Evolutionary conservation across 2,888 invertebrate species (phyloP), one percentile per base, ranked within the genome.

Genomic region (Encarsia formosa): DNA sequence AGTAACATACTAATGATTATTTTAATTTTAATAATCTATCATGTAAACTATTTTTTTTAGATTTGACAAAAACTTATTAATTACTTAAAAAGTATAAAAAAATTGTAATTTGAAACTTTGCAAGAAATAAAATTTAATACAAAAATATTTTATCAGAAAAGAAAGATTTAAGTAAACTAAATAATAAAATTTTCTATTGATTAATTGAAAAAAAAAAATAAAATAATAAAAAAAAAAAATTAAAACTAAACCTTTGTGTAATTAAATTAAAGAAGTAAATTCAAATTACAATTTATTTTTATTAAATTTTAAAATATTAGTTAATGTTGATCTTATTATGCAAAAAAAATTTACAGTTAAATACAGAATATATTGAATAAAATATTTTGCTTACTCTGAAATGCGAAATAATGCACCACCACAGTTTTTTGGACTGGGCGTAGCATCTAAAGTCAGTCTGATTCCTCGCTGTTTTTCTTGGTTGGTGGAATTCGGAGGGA

Each of bases 331-430:
- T n/a, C n/a, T n/a, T n/a, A n/a, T n/a, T n/a, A n/a, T n/a, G n/a
- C n/a, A 31, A 16, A n/a, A 20, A 29, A 26, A 31, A 29, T 29
- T 29, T 13, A 29, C 13, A 29, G 29, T 29, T 29, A 29, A 29
- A 29, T 13, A 29, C 13, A 29, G 29, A 13, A 13, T 9, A 13
- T 29, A 29, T 29, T 13, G 29, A n/a, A 9, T 34, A 16, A 16
- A 60, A 44, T 51, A 37, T 35, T 57, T 22, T 56, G 76, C 82
- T 78, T 75, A 86, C 86, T 85, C 84, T 56, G 86, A 84, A 64
- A 87, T 87, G 56, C 85, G 81, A 47, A 87, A 78, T 39, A 73
- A 61, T 53, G 70, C 71, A 52, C 84, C 83, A 58, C 81, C 79
- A 67, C 79, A 81, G 61, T 72, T 69, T 47, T 68, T 67, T 54